phyloP scores from a whole-genome alignment of 1,140 invertebrate species.

The Achatina immaculata region DNA sequence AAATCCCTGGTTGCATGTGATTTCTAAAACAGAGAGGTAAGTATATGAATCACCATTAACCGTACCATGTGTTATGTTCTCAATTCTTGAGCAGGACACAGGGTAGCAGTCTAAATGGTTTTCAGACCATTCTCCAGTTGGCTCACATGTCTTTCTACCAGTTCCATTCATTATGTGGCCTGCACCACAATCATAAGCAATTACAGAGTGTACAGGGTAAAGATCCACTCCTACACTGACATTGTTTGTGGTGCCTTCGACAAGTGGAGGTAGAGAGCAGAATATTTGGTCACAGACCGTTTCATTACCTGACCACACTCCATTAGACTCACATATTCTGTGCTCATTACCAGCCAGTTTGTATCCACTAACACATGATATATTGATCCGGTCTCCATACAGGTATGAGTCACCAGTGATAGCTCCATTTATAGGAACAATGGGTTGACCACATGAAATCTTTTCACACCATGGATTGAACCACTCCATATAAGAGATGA shows the following conservation, averaged over 20 bases:
- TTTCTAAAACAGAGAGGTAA: slow-evolving; percentile 51
- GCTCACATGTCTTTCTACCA: slow-evolving; percentile 78
- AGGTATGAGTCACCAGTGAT: slow-evolving; percentile 61
- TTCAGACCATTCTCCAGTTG: slow-evolving; percentile 81
- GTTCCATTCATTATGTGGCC: slow-evolving; percentile 52
- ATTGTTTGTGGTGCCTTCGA: slow-evolving; percentile 57
- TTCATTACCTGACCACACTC: slow-evolving; percentile 51
- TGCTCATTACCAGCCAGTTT: slow-evolving; percentile 53
- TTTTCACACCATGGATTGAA: slow-evolving; percentile 48
- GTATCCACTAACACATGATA: slow-evolving; percentile 63
- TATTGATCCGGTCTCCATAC: slow-evolving; percentile 47
- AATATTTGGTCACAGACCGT: slow-evolving; percentile 64
- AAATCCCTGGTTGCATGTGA: slow-evolving; percentile 57
- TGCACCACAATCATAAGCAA: slow-evolving; percentile 55
- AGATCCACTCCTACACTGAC: slow-evolving; percentile 6
- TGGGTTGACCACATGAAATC: slow-evolving; percentile 55
- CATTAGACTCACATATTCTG: slow-evolving; percentile 57
- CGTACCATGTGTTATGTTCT: slow-evolving; percentile 51
- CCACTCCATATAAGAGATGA: slow-evolving; percentile 72
- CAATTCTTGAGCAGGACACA: slow-evolving; percentile 52
- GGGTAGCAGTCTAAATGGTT: slow-evolving; percentile 63
- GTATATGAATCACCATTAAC: slow-evolving; percentile 49
- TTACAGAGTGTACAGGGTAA: slow-evolving; percentile 21
- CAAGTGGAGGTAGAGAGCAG: slow-evolving; percentile 49
- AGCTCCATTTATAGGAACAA: slow-evolving; percentile 43